Percentiles rank a stretch among this genome's conserved stretches.
Evolutionary conservation across 1,140 invertebrate genomes (phyloP).

Genomic region (Diprion similis): DNA sequence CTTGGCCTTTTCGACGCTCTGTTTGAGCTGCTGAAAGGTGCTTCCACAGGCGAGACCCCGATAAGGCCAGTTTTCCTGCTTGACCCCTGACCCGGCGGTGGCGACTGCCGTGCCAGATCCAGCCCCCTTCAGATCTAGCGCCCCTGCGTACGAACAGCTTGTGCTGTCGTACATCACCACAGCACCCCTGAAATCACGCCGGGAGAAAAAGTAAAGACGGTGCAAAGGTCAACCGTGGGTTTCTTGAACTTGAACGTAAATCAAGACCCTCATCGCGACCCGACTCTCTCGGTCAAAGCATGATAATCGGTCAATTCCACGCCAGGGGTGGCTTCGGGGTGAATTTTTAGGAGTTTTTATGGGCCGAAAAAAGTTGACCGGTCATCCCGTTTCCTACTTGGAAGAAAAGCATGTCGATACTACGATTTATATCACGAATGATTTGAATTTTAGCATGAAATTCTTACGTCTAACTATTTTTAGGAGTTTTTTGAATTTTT

Average conservation of each 20-base stretch:
- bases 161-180: conserved; percentile 86
- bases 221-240: not conserved
- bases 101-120: conserved; percentile 48
- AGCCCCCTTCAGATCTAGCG: conserved; percentile 82
- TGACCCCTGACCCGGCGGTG: conserved; percentile 51
- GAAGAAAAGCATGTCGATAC: too few relatives aligned
- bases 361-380: too few relatives aligned
- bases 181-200: conserved; percentile 47
- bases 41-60: conserved; percentile 58
- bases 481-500: too few relatives aligned
- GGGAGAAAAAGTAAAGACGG: not conserved
- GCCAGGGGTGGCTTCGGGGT: not conserved
- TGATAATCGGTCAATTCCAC: not conserved
- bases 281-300: not conserved
- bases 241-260: not conserved
- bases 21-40: conserved; percentile 87
- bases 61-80: conserved; percentile 64
- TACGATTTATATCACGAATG: too few relatives aligned
- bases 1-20: conserved; percentile 88
- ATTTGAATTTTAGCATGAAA: too few relatives aligned
- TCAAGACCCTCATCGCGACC: not conserved
- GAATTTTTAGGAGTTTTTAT: not conserved
- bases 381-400: too few relatives aligned
- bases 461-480: too few relatives aligned
- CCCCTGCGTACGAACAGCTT: conserved; percentile 83